Conservation (phyloP, 2,113 vertebrate species). For the Sorex fumeus region DNA sequence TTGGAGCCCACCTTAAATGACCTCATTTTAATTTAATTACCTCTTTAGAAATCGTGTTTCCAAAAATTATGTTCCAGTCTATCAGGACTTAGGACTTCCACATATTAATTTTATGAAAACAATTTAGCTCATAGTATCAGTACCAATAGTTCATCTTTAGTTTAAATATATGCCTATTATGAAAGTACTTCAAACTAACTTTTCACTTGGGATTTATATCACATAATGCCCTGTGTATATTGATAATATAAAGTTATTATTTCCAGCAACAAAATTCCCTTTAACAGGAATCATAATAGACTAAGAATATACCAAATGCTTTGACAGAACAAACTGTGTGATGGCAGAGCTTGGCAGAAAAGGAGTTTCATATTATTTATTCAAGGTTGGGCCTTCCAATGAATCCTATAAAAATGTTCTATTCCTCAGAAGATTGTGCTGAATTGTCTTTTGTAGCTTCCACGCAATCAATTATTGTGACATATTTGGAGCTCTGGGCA, state of each 20-base stretch:
- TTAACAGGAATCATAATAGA: not conserved
- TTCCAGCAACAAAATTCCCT: not conserved
- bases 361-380: slow-evolving; percentile 57
- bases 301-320: not conserved
- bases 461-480: slow-evolving; percentile 52
- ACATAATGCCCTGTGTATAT: not conserved
- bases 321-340: not conserved
- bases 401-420: slow-evolving; percentile 61
- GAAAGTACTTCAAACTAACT: slow-evolving; percentile 25
- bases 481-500: slow-evolving; percentile 48
- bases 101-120: not conserved
- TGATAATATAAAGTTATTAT: slow-evolving; percentile 14
- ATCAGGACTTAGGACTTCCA: too few species aligned
- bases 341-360: not conserved
- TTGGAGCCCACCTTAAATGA: not conserved
- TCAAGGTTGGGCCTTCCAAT: not conserved
- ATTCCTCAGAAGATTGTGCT: slow-evolving; percentile 41
- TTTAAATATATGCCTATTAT: not conserved
- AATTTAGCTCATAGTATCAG: not conserved
- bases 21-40: not conserved
- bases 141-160: not conserved
- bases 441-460: slow-evolving; percentile 51
- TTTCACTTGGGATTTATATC: slow-evolving; percentile 33
- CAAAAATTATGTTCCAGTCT: not conserved
- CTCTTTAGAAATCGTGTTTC: not conserved